phyloP scores from a whole-genome alignment of 2,113 vertebrate genomes.

The Triplophysa siluroides region DNA sequence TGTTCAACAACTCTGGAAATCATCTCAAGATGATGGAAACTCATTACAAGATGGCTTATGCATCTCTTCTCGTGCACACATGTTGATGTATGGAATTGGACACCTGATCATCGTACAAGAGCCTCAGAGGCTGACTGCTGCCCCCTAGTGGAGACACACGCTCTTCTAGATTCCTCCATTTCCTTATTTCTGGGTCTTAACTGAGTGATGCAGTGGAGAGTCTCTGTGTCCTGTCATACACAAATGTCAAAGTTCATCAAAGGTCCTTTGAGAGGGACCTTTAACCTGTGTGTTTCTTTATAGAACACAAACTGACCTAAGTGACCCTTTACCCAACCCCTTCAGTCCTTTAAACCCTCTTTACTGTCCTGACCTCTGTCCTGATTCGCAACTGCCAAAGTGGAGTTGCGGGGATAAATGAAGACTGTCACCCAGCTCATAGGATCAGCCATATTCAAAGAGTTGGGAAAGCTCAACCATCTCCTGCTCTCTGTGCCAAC shows the following conservation, averaged over 20 bases:
- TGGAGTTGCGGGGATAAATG: constrained; percentile 77
- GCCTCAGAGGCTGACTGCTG: constrained; percentile 64
- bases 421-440: constrained; percentile 50
- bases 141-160: constrained; percentile 65
- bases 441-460: constrained; percentile 35
- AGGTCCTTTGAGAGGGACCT: constrained; percentile 64
- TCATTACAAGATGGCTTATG: neutral
- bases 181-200: neutral
- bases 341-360: constrained; percentile 60
- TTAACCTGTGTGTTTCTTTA: constrained; percentile 60
- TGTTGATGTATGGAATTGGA: neutral
- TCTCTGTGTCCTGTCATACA: neutral
- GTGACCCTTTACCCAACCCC: constrained; percentile 66
- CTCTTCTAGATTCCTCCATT: neutral
- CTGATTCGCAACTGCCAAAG: too few species aligned
- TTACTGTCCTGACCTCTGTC: constrained; percentile 36
- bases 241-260: constrained; percentile 44
- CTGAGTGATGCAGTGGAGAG: too few species aligned
- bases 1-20: too few species aligned
- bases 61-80: constrained; percentile 40
- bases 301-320: constrained; percentile 68
- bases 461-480: neutral
- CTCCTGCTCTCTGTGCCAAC: too few species aligned
- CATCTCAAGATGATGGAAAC: too few species aligned
- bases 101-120: constrained; percentile 53